Evolutionary conservation across 2,888 invertebrate species (phyloP).

Genomic region (Agrochola litura): DNA sequence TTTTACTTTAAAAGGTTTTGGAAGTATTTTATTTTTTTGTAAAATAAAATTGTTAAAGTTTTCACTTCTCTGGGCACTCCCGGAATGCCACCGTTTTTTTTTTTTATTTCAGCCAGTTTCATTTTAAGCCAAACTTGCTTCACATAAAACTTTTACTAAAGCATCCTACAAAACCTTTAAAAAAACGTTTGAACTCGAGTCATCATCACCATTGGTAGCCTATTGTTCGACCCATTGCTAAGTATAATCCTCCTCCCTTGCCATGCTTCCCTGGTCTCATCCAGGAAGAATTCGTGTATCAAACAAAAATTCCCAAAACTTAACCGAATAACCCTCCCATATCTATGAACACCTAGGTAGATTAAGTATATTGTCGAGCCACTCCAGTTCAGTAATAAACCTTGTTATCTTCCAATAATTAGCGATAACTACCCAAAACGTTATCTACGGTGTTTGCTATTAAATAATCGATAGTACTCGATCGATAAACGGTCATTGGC

Average conservation of each 20-base stretch:
- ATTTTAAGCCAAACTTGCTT: too few species aligned
- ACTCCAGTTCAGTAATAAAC: slow-evolving; percentile 84
- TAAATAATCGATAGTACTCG: slow-evolving; percentile 88
- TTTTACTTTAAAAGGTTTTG: too few species aligned
- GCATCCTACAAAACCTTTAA: neutral
- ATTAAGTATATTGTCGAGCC: slow-evolving; percentile 80
- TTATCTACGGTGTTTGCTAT: slow-evolving; percentile 89
- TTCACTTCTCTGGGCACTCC: too few species aligned
- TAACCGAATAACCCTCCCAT: slow-evolving; percentile 54
- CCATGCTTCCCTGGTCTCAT: too few species aligned
- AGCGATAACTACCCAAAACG: slow-evolving; percentile 87
- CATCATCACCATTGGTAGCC: neutral
- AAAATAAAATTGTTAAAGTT: too few species aligned
- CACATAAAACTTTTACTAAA: neutral
- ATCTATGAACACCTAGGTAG: slow-evolving; percentile 66
- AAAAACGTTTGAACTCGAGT: neutral
- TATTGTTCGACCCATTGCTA: neutral
- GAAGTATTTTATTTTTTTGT: too few species aligned
- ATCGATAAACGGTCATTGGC: slow-evolving; percentile 88
- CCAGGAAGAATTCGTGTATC: neutral
- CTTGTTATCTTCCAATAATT: slow-evolving; percentile 88
- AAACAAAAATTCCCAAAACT: slow-evolving; percentile 8
- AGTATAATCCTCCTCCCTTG: too few species aligned
- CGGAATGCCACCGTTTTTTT: too few species aligned
- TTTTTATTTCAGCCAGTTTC: too few species aligned